Base-by-base conservation (phyloP, 2,888 invertebrate species). In the Adelognathus sp. region DNA sequence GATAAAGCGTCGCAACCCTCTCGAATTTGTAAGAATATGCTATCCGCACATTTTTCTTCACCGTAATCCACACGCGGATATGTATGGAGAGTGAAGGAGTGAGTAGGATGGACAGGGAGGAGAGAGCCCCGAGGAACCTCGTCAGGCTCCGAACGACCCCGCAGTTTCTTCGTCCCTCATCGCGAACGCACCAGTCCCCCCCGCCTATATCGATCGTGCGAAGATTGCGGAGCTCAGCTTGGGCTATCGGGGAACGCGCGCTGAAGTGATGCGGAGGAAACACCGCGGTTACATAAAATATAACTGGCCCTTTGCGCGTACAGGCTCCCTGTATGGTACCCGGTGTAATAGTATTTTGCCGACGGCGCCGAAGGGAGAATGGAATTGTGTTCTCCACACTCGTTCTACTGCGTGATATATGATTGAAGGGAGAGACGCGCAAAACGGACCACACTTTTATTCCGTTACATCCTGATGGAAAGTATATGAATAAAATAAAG, bases 11-110 rank as follows among this genome's bases (percentile, higher is more conserved):
- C n/a, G 71, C 24, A 36, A 60, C 36, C 58, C 58, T n/a, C n/a
- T 74, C 21, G 60, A 50, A 50, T 67, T 52, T 41, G 46, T 71
- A 72, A 54, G 54, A 72, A 72, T 64, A 56, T 64, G 64, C 44
- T 64, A 56, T 56, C 56, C 44, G 56, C 27, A 63, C 54, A 36
- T 64, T 52, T 31, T 61, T 44, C 52, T 29, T 60, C 50, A 39
- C 60, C 50, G 50, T 61, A 71, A 71, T 39, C 50, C 36, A 50
- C 27, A 33, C 36, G 50, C 50, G 29, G 18, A 60, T 36, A 29
- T 24, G 18, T n/a, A 41, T 1, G 4, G 29, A 3, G 39, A 5
- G 36, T n/a, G n/a, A n/a, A n/a, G 16, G 31, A 14, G 56, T 41
- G 3, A 66, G 18, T 31, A 54, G 41, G 58, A 21, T 41, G 3